Evolutionary conservation across 2,888 invertebrate genomes (phyloP), one percentile per base, ranked within the genome.

Genomic region (Drosophila meridiana): DNA sequence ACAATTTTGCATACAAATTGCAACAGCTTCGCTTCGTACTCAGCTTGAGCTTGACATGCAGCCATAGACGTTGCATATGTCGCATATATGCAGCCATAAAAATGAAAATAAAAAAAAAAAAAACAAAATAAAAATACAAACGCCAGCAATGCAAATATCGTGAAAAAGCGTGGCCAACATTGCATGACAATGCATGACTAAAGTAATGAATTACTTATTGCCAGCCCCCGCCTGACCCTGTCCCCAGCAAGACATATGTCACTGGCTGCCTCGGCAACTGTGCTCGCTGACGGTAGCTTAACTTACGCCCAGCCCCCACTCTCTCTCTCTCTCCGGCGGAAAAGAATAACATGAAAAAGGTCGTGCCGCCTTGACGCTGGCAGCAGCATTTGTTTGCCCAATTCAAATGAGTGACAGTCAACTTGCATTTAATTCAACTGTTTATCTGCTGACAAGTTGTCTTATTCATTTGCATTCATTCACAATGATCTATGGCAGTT

Each of bases 1-100:
- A 87, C 87, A 89, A 87, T 87, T 87, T 87, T 87, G 87, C 87
- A 89, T 89, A 87, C 87, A 89, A 87, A 87, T 87, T 87, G 87
- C 89, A 87, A 83, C 87, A 89, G 89, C 87, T 87, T 65, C 76
- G 64, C 74, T 20, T 20, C 47, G 74, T 11, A 34, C 50, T 52
- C 50, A 20, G 50, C 50, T 76, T 73, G 79, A 81, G 76, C 76
- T 79, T 82, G 76, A 81, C 78, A 78, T 73, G 79, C 69, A 83
- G 64, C 61, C 74, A 73, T 70, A 70, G 65, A 78, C 67, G 76
- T 66, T 63, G 67, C 77, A 67, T 64, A 56, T 56, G 55, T 70
- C 69, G 70, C 73, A 75, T 56, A 56, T 56, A 60, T 45, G 26
- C 64, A 59, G 62, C 77, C 72, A 86, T 84, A 87, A 82, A 20